Percentiles rank a stretch among this genome's conserved stretches.
These are phyloP conservation scores for Merops nubicus DNA, from an alignment of 2,113 vertebrate genomes.

Conservation along the genomic window DNA sequence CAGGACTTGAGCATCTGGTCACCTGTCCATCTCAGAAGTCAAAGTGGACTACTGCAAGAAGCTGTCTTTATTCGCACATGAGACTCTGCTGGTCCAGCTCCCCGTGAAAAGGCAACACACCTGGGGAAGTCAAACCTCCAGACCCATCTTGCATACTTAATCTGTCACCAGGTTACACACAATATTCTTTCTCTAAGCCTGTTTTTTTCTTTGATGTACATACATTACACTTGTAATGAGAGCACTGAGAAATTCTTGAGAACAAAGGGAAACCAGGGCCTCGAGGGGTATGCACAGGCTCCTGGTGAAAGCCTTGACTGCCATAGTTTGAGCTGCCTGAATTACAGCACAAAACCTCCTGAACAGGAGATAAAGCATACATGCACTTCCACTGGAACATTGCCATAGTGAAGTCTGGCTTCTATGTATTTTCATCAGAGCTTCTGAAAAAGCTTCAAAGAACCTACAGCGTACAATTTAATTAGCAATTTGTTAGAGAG, in stretches of 20 bases:
- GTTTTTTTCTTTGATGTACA: background rate
- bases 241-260: background rate
- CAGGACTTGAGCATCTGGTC: background rate
- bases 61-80: background rate
- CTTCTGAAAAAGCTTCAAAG: slow-evolving; percentile 55
- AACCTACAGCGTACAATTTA: slow-evolving; percentile 13
- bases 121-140: background rate
- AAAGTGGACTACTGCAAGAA: background rate
- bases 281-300: background rate
- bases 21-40: background rate
- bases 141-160: fast-evolving
- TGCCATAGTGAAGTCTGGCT: background rate
- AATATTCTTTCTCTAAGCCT: background rate
- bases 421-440: background rate
- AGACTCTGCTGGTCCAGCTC: background rate
- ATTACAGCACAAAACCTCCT: background rate
- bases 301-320: background rate
- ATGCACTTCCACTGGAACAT: background rate
- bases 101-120: background rate
- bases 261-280: slow-evolving; percentile 5
- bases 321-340: background rate
- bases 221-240: background rate
- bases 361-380: background rate
- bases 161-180: background rate
- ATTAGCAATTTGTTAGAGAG: slow-evolving; percentile 41